phyloP scores from a whole-genome alignment of 1,140 invertebrate genomes.

The Zaprionus ghesquierei region DNA sequence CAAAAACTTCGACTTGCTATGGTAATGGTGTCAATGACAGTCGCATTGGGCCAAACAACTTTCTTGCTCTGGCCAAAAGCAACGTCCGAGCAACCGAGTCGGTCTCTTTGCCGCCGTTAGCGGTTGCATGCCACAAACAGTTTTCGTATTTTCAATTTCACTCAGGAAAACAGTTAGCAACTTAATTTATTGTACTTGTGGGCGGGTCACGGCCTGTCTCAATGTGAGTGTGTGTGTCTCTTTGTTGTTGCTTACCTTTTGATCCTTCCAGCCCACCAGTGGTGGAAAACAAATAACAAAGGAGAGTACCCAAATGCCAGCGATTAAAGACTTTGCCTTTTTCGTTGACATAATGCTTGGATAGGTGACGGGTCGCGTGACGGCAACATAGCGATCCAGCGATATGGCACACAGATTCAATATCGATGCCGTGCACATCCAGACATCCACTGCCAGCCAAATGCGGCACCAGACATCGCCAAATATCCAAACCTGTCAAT shows the following conservation, averaged over 20 bases:
- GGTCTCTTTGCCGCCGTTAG: not conserved
- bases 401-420: constrained; percentile 96
- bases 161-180: constrained; percentile 15
- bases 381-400: constrained; percentile 96
- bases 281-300: constrained; percentile 99
- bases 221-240: not conserved
- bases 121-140: constrained; percentile 32
- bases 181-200: constrained; percentile 26
- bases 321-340: constrained; percentile 94
- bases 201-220: not conserved
- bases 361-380: constrained; percentile 96
- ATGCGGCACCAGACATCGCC: constrained; percentile 95
- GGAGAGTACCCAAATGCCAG: constrained; percentile 95
- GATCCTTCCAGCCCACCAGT: constrained; percentile 96
- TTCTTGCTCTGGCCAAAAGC: constrained; percentile 11
- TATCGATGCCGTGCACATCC: constrained; percentile 98
- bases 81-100: not conserved
- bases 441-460: constrained; percentile 97
- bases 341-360: constrained; percentile 95
- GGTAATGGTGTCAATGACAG: constrained; percentile 73
- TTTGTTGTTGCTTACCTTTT: constrained; percentile 84
- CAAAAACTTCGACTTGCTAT: constrained; percentile 51
- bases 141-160: constrained; percentile 17
- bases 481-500: constrained; percentile 93
- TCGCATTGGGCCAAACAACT: constrained; percentile 23